Conservation (phyloP, 2,113 vertebrate genomes). For the Salvator merianae region DNA sequence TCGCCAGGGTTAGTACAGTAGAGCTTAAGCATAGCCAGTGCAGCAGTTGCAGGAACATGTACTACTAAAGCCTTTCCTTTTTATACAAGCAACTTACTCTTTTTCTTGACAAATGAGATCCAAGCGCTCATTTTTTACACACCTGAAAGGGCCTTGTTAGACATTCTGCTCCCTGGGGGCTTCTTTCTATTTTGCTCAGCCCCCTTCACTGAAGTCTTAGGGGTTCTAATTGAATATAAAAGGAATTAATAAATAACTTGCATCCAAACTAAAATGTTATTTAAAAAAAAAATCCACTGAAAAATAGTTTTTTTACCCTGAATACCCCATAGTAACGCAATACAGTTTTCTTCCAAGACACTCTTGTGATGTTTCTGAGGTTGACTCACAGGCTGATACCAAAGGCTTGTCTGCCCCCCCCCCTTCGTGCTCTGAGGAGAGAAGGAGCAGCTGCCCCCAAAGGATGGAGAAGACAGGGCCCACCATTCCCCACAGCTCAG, state of each 20-base stretch:
- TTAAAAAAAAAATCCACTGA: constrained; percentile 50
- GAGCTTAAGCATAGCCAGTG: constrained; percentile 59
- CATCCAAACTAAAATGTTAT: constrained; percentile 55
- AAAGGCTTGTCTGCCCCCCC: too few relatives aligned
- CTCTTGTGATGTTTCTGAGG: too few relatives aligned
- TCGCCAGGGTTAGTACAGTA: constrained; percentile 30
- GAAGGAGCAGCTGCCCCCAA: too few relatives aligned
- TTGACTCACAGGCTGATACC: too few relatives aligned
- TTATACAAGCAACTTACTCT: constrained; percentile 50
- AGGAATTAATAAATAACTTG: constrained; percentile 74
- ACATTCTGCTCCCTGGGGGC: constrained; percentile 78
- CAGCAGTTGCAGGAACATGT: constrained; percentile 56
- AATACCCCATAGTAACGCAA: constrained; percentile 27
- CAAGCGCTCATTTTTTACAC: constrained; percentile 73
- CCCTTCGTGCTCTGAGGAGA: too few relatives aligned
- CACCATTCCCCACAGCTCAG: too few relatives aligned
- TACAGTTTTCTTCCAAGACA: background rate
- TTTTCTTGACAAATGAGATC: constrained; percentile 16
- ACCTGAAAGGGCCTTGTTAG: constrained; percentile 79
- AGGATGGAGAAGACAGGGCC: too few relatives aligned
- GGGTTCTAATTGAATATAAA: constrained; percentile 82
- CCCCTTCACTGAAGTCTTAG: constrained; percentile 80
- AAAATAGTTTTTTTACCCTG: constrained; percentile 40
- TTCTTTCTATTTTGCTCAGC: constrained; percentile 82
- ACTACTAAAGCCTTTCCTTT: constrained; percentile 15